These are phyloP conservation scores for Phalangium opilio DNA, from an alignment of 2,888 invertebrate species.

Conservation along the genomic window DNA sequence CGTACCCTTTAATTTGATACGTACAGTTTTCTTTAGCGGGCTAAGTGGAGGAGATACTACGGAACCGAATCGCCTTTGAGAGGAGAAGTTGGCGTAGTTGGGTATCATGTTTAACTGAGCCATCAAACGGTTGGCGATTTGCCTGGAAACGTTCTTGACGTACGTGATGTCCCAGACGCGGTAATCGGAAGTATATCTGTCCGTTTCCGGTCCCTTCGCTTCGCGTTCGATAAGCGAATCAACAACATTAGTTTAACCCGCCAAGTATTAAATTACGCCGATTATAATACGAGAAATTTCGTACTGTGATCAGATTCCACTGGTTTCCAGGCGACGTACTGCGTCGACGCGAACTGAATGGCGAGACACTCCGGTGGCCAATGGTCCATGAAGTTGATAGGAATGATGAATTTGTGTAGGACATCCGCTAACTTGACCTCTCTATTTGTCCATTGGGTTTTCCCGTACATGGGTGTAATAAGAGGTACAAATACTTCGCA, in stretches of 20 bases:
- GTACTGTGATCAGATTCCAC: constrained; percentile 15
- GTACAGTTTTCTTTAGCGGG: no score
- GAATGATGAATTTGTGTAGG: constrained; percentile 30
- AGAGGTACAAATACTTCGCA: constrained; percentile 32
- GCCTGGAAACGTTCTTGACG: background rate
- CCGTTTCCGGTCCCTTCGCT: background rate
- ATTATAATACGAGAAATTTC: background rate
- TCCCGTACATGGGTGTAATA: constrained; percentile 30
- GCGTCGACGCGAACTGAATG: constrained; percentile 34
- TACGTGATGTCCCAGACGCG: background rate
- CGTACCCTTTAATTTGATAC: no score
- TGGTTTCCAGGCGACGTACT: constrained; percentile 26
- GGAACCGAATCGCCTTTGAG: no score
- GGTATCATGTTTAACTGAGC: no score
- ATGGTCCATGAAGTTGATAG: constrained; percentile 28
- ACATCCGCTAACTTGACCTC: constrained; percentile 34
- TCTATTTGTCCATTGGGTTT: constrained; percentile 34
- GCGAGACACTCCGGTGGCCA: constrained; percentile 33
- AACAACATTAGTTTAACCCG: no score
- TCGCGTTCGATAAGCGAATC: no score
- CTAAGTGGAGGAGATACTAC: no score
- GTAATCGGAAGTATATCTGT: background rate
- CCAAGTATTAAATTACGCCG: background rate
- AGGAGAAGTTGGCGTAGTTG: no score
- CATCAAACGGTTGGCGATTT: no score